Evolutionary conservation across 2,797 vertebrate genomes (phyloP), one percentile per base, ranked within the genome.

Genomic region (Sebastes miniatus): DNA sequence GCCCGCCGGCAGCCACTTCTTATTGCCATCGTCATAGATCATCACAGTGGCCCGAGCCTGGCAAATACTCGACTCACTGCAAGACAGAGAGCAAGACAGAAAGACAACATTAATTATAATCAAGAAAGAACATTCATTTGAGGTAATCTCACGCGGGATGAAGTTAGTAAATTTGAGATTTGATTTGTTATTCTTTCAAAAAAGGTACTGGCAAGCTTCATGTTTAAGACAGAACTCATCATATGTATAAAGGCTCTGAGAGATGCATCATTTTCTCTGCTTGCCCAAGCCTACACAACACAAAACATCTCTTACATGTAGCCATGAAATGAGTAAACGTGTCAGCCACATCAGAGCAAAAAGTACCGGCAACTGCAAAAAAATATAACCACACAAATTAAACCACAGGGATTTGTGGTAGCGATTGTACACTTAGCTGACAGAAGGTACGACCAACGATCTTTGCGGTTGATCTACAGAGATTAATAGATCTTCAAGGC

Each of bases 31-130:
- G 1, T 99, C 97, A 0, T 99, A 99, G 74, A 97, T 91, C 97
- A 99, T 98, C 86, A 99, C 97, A 1, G 97, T 96, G 80, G 98
- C 98, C 73, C 97, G 95, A 80, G 97, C 96, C 80, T 97, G 96
- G 93, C 97, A 97, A 83, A 98, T 93, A 73, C 97, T 96, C 0
- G 94, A 96, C 93, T 99, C 98, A 61, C 98, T 99, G 91, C 16
- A 83, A 83, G 66, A 85, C 50, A 79, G 22, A 67, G 2, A n/a
- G 58, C 5, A 29, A 85, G 27, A 79, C 8, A 73, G 18, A 72
- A 9, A 69, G 52, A 78, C 56, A 76, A 47, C 57, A 22, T 62
- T 50, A 3, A 10, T 16, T 22, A 25, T 13, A 27, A 47, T 29
- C 10, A 27, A 47, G 25, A 59, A 43, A n/a, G 2, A 11, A 59